Evolutionary conservation across 2,113 vertebrate genomes (phyloP), one percentile per base, ranked within the genome.

Genomic region (Mixornis gularis): DNA sequence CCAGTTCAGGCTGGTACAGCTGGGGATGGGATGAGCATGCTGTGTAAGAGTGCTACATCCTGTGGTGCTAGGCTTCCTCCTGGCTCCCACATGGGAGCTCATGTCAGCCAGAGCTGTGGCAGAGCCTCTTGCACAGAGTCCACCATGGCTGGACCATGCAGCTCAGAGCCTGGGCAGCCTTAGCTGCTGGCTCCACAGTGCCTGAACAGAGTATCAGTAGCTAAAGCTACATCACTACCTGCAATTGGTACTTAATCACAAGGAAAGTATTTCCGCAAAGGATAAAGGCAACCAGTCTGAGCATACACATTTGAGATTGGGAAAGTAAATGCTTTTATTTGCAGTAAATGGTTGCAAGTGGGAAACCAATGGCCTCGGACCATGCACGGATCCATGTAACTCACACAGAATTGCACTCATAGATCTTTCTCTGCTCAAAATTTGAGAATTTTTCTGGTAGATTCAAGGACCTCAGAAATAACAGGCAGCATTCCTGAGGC

Each of bases 381-480:
- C 2, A 0, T 32, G 20, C 3, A 20, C 0, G 2, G 17, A 36
- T 49, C 40, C 3, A 2, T 17, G 32, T 52, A 68, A 92, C n/a
- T 55, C 30, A 40, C 58, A n/a, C 46, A 49, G 36, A 69, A 40
- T 13, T 77, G 30, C 56, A n/a, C 38, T 91, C 71, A 89, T 3
- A 19, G 15, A 27, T 81, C 43, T 32, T 96, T 48, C 70, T 95
- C 80, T 59, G 29, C 85, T 69, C 95, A 87, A 36, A 89, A 79
- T 79, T 97, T 93, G 0, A 94, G 96, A 79, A 97, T 94, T 74
- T 92, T 96, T 41, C 94, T 95, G 0, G 94, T 96, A 84, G 97
- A 97, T 80, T 93, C 85, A 19, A 97, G 95, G 22, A 97, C 58
- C 15, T 97, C 96, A 40, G 95, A 78, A 49, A 96, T 85, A 74